A percentile compares a stretch with the other conserved stretches of the same genome.
Evolutionary conservation across 1,140 invertebrate genomes (phyloP).

Genomic region (Berghia stephanieae): DNA sequence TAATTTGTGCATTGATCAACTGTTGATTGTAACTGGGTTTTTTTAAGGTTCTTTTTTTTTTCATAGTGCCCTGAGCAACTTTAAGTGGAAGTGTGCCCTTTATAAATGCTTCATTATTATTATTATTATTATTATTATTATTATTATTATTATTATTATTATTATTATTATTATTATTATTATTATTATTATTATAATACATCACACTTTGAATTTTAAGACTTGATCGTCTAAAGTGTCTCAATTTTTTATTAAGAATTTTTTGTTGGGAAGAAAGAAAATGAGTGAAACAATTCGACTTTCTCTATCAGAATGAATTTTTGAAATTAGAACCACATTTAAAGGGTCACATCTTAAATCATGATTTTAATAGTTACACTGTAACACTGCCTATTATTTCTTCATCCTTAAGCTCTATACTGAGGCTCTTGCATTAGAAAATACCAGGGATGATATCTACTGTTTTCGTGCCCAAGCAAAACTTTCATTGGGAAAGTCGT

Average conservation of each 20-base stretch:
- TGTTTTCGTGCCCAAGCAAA: conserved; percentile 53
- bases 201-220: too few relatives aligned
- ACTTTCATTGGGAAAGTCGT: conserved; percentile 48
- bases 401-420: conserved; percentile 48
- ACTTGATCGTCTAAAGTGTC: too few relatives aligned
- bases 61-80: too few relatives aligned
- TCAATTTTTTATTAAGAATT: too few relatives aligned
- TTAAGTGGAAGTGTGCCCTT: too few relatives aligned
- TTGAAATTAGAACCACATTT: not conserved
- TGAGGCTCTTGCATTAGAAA: conserved; percentile 43
- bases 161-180: not conserved
- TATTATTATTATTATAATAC: not conserved
- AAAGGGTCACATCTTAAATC: too few relatives aligned
- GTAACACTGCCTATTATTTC: not conserved
- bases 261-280: too few relatives aligned
- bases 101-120: too few relatives aligned
- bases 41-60: too few relatives aligned
- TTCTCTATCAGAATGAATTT: not conserved
- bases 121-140: not conserved
- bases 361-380: too few relatives aligned
- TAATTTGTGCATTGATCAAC: too few relatives aligned
- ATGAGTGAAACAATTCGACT: not conserved
- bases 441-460: conserved; percentile 49
- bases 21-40: too few relatives aligned
- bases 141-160: not conserved